These are phyloP conservation scores for Branchinecta sandiegonensis DNA, from an alignment of 2,888 invertebrate species.

Conservation along the genomic window DNA sequence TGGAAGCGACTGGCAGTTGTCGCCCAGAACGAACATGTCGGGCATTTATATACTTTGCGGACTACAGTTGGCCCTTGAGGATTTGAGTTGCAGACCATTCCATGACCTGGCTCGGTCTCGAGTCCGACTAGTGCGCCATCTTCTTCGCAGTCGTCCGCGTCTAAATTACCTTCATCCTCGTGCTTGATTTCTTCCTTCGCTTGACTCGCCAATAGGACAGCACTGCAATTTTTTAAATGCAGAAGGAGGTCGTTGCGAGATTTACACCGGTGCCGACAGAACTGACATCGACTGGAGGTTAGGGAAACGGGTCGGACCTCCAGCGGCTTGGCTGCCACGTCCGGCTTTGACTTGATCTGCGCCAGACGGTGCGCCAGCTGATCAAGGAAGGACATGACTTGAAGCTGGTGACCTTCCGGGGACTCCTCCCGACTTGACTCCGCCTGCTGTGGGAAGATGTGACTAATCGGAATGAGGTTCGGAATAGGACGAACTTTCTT, in stretches of 20 bases:
- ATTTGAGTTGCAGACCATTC: constrained; percentile 18
- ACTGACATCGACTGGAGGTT: constrained; percentile 60
- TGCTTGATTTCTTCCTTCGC: constrained; percentile 19
- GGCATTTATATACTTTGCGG: constrained; percentile 70
- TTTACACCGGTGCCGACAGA: constrained; percentile 72
- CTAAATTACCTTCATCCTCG: constrained; percentile 13
- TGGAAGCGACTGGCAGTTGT: constrained; percentile 83
- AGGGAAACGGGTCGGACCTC: constrained; percentile 38
- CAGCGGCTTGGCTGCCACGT: constrained; percentile 19
- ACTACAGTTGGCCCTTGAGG: constrained; percentile 20
- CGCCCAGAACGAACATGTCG: constrained; percentile 82
- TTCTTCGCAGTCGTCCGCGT: constrained; percentile 25
- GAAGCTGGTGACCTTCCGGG: constrained; percentile 40
- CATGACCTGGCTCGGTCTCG: constrained; percentile 38
- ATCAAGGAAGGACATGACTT: constrained; percentile 65
- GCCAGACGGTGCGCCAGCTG: constrained; percentile 59
- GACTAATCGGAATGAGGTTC: constrained; percentile 52
- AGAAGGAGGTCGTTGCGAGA: constrained; percentile 59
- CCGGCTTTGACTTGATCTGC: constrained; percentile 34
- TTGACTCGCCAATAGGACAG: constrained; percentile 33
- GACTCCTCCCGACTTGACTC: constrained; percentile 9
- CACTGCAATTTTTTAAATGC: constrained; percentile 57
- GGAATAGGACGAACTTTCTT: constrained; percentile 48
- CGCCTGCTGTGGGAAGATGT: neutral
- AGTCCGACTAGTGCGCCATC: constrained; percentile 37